Base-by-base conservation (phyloP, 1,140 invertebrate genomes). In the Penaeus vannamei region DNA sequence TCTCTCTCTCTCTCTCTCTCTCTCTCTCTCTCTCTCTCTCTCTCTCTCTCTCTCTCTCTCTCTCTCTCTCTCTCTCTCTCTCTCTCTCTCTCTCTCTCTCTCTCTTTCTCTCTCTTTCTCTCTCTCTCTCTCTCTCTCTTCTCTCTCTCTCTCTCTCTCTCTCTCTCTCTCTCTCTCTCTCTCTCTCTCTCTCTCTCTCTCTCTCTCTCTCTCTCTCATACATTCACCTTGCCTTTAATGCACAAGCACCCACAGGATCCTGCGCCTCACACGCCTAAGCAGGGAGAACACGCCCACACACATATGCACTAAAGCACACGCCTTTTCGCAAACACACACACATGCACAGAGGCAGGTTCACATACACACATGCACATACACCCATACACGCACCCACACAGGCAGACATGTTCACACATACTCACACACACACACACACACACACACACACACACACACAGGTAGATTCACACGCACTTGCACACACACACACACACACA, bases 401-500 rank as follows among this genome's bases (percentile, higher is more conserved):
- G 4, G 14, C 64, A 66, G 4, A 66, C 64, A 66, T 12, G 14
- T 12, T 8, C 64, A 66, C 64, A 66, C 64, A 66, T 12, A 66
- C 64, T 8, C 64, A 66, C 64, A 66, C 64, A 66, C 64, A 66
- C 64, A 66, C 64, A 66, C 64, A 66, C 64, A 66, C 64, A 66
- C 64, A 66, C 64, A 66, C 64, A 66, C 64, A 5, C 64, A 66
- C 64, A 66, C 7, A 5, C 64, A 66, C 2, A 66, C 64, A 66
- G 4, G 0, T 12, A 23, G 4, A 66, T 12, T 66, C 7, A 23
- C 2, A 66, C 64, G 14, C 64, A 66, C 22, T 8, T 12, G 14
- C 64, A 66, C 64, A 66, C 26, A 66, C 64, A 66, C 64, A 66
- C 64, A 66, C 22, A 66, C 64, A 7, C 64, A 7, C 64, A 7